These are phyloP conservation scores for Panthera uncia DNA, from an alignment of 2,113 vertebrate species.

Conservation along the genomic window DNA sequence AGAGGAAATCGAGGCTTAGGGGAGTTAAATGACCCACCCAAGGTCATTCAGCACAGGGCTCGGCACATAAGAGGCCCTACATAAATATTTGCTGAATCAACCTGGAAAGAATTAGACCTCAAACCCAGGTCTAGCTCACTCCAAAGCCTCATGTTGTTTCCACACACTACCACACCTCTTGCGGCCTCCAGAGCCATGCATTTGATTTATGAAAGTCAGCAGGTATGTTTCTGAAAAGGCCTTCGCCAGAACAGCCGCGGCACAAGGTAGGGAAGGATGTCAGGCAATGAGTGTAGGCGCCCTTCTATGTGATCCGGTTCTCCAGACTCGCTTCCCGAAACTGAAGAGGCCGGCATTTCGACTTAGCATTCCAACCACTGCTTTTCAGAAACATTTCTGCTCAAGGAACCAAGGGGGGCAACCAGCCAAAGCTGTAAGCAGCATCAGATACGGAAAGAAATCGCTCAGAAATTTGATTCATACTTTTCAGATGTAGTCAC, in stretches of 20 bases:
- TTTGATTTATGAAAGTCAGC: slow-evolving; percentile 7
- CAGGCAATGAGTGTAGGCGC: slow-evolving; percentile 33
- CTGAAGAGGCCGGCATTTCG: slow-evolving; percentile 6
- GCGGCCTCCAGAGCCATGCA: not conserved
- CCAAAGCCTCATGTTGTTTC: slow-evolving; percentile 40
- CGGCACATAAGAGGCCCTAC: not conserved
- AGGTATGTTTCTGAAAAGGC: not conserved
- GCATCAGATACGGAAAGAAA: slow-evolving; percentile 11
- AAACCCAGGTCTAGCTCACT: not conserved
- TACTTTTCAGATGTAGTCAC: not conserved
- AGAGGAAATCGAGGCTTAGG: slow-evolving; percentile 60
- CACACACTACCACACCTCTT: not conserved
- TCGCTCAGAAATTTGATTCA: not conserved
- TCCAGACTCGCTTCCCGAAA: slow-evolving; percentile 55
- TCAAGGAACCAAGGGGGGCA: slow-evolving; percentile 48
- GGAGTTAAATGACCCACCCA: slow-evolving; percentile 48
- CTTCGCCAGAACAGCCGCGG: not conserved
- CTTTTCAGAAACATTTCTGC: slow-evolving; percentile 70
- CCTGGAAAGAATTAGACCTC: slow-evolving; percentile 62
- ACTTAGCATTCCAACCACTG: slow-evolving; percentile 53
- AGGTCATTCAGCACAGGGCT: not conserved
- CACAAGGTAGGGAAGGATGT: not conserved
- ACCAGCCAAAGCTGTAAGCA: slow-evolving; percentile 61
- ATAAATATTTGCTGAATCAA: slow-evolving; percentile 61
- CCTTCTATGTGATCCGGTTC: not conserved